A percentile compares a stretch with the other conserved stretches of the same genome.
These are phyloP conservation scores for Hypotaenidia okinawae DNA, from an alignment of 2,797 vertebrate species.

Conservation along the genomic window DNA sequence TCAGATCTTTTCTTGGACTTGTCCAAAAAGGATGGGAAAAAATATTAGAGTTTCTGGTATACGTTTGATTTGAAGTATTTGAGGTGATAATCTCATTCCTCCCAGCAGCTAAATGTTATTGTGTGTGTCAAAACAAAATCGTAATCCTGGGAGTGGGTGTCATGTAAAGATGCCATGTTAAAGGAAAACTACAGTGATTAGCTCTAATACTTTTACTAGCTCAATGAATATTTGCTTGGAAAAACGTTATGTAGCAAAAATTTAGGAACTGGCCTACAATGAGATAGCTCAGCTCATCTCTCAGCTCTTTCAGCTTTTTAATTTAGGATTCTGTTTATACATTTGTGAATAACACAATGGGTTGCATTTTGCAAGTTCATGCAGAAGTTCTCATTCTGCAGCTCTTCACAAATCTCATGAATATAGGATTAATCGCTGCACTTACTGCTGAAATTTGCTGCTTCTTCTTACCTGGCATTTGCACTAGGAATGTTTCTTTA, in stretches of 20 bases:
- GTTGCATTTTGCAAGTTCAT: not conserved
- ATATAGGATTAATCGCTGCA: not conserved
- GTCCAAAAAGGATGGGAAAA: not conserved
- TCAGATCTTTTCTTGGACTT: not conserved
- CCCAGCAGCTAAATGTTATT: constrained; percentile 61
- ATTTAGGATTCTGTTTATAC: not conserved
- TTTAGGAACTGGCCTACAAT: not conserved
- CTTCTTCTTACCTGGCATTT: not conserved
- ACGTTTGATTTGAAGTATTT: not conserved
- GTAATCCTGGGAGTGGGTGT: constrained; percentile 35
- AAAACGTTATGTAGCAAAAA: constrained; percentile 17
- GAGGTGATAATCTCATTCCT: constrained; percentile 59
- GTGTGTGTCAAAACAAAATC: constrained; percentile 59
- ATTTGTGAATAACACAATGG: not conserved
- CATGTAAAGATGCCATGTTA: constrained; percentile 48
- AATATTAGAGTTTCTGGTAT: not conserved
- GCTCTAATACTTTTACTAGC: constrained; percentile 48
- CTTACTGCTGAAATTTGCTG: not conserved
- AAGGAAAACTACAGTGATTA: constrained; percentile 56
- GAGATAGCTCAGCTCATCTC: not conserved
- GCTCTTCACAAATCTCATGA: not conserved
- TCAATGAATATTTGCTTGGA: constrained; percentile 38
- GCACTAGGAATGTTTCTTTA: not conserved
- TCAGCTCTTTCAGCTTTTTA: not conserved
- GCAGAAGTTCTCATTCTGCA: not conserved